Base-by-base conservation (phyloP, 2,113 vertebrate genomes). In the Scalopus aquaticus region DNA sequence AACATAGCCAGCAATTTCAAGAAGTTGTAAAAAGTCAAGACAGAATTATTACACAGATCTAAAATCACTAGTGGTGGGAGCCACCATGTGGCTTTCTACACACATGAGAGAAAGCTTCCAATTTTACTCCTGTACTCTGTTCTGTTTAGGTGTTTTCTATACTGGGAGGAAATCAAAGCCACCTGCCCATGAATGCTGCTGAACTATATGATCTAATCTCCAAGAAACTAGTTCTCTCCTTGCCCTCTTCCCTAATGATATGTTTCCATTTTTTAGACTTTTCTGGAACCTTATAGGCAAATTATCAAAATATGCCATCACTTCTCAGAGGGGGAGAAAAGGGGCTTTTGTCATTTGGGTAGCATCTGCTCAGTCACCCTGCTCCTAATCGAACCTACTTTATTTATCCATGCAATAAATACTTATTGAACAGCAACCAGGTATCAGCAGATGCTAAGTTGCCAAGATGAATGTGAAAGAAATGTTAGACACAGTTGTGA, bases 71-170 rank as follows among this genome's bases (percentile, higher is more conserved):
- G 97, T 76, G 49, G 35, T 97, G 95, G 90, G 96, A 97, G 96
- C 97, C 97, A 97, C 97, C 96, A 79, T 95, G 97, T 97, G 97
- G 97, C 70, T 96, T 94, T 76, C 79, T 69, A 94, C 92, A 97
- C 91, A 96, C 95, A 97, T 95, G 70, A 97, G 92, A 96, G 87
- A 94, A 96, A 96, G 76, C 87, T 83, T 8, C 76, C 24, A 67
- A 91, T 96, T 97, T 94, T 73, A 64, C 70, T 82, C 67, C 30
- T 5, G n/a, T 42, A 69, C 16, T 92, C 81, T n/a, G 39, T 46
- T 88, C 58, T 72, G 79, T 30, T 91, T 67, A 83, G 60, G 42
- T 87, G 56, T 37, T 3, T 54, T 88, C 78, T 70, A 7, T 20
- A 46, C 17, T 28, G 46, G 37, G 10, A 91, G 42, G 46, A 73